Evolutionary conservation across 1,140 invertebrate genomes (phyloP).

Genomic region (Bombus picipes): DNA sequence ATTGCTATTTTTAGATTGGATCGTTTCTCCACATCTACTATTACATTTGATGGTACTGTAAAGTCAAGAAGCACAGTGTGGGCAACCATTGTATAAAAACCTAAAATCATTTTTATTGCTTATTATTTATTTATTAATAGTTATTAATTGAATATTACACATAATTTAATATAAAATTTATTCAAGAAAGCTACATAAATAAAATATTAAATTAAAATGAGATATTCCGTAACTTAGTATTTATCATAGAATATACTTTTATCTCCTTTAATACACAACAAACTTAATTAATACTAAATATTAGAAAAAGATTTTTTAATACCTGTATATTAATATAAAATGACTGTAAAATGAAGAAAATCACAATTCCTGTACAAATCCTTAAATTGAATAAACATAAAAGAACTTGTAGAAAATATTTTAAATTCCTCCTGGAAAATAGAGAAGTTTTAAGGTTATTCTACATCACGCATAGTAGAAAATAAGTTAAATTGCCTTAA

Average conservation of each 20-base stretch:
- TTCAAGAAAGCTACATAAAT: not conserved
- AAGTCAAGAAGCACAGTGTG: conserved; percentile 92
- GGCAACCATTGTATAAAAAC: conserved; percentile 86
- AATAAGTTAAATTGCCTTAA: conserved; percentile 28
- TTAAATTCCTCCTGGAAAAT: not conserved
- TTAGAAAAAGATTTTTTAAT: not conserved
- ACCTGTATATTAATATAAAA: conserved; percentile 40
- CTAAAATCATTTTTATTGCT: conserved; percentile 25
- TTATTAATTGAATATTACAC: not conserved
- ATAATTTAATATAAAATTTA: not conserved
- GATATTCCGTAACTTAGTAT: not conserved
- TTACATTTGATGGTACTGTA: conserved; percentile 87
- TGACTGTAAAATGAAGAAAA: conserved; percentile 10
- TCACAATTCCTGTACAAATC: conserved; percentile 26
- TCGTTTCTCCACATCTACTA: conserved; percentile 86
- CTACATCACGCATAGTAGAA: not conserved
- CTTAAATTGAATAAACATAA: conserved; percentile 26
- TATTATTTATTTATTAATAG: conserved; percentile 2
- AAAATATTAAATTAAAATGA: not conserved
- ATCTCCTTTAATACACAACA: not conserved
- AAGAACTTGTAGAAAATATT: conserved; percentile 20
- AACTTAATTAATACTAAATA: not conserved
- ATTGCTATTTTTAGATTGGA: conserved; percentile 86
- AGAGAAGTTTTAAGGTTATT: conserved; percentile 28
- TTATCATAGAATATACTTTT: not conserved